Conservation (phyloP, 2,797 vertebrate species). For the Helicolenus hilgendorfi region DNA sequence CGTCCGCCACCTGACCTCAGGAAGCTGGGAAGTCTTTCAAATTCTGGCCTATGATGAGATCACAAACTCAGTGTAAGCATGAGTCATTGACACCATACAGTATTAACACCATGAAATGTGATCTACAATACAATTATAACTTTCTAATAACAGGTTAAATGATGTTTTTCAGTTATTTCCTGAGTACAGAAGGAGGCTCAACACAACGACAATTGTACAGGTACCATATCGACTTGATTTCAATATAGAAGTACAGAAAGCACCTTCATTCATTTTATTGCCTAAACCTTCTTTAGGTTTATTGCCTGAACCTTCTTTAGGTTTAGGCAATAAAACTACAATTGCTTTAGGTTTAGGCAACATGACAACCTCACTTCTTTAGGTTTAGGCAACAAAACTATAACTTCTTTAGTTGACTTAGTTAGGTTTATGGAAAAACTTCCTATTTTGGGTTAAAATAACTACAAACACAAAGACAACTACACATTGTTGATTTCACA, state of each 20-base stretch:
- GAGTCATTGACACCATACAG: neutral
- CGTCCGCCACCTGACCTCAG: constrained; percentile 86
- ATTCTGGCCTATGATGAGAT: constrained; percentile 82
- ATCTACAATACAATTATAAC: neutral
- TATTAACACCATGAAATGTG: neutral
- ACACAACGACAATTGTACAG: constrained; percentile 86
- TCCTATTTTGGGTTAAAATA: no score
- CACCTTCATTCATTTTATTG: neutral
- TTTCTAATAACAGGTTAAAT: neutral
- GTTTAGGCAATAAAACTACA: no score
- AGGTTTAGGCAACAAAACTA: no score
- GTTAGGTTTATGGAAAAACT: no score
- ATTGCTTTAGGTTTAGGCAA: no score
- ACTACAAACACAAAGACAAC: no score
- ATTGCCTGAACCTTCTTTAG: no score
- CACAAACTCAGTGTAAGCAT: constrained; percentile 74
- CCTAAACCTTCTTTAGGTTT: no score
- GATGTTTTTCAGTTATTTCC: constrained; percentile 81
- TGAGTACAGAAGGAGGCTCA: constrained; percentile 83
- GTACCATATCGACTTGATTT: constrained; percentile 40
- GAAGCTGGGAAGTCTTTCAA: constrained; percentile 87
- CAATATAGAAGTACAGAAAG: neutral
- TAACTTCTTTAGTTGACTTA: no score
- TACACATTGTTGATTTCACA: no score
- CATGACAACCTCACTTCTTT: no score